Base-by-base conservation (phyloP, 2,797 vertebrate genomes). In the Malacoraja senta region DNA sequence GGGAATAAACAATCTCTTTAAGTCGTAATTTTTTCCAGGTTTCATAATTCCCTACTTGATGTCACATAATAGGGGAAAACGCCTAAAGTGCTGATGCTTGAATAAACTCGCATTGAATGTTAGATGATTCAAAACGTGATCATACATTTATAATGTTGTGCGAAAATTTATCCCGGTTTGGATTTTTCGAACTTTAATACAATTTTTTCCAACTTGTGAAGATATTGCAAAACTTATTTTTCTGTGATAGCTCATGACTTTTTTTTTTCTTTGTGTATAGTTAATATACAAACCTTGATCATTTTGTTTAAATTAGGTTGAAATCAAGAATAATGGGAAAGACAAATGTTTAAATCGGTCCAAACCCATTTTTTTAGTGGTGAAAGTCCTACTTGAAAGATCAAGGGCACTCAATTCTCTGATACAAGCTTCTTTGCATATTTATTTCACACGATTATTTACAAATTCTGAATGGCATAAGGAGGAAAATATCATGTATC, bases 11-110 rank as follows among this genome's bases (percentile, higher is more conserved):
- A 17, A 58, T 92, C 44, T 17, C 38, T 76, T 92, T 92, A 4
- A 76, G 32, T 76, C 76, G 71, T 53, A 38, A 44, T 26, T n/a
- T 74, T 72, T 74, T 29, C 68, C 38, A 92, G 71, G 17, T 76
- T 92, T 92, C 38, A 92, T 53, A 29, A 92, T 76, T 74, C 72
- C 71, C 65, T 8, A n/a, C 71, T 71, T 92, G 8, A 92, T 76
- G 90, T 76, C 4, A 76, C 13, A 15, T 76, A 44, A 68, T 32
- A 68, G 78, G n/a, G 17, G 84, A 35, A 88, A 88, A 35, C 84
- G 17, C 32, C 7, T 32, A 65, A 86, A 86, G n/a, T 65, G 61
- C 17, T 88, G 32, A 88, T 88, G 19, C 63, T 35, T 19, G 8
- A 35, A n/a, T 35, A 68, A 10, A 32, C 68, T 68, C 32, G 68